phyloP scores from a whole-genome alignment of 37 sponge, comb jelly and placozoan species.

The Ephydatia muelleri region DNA sequence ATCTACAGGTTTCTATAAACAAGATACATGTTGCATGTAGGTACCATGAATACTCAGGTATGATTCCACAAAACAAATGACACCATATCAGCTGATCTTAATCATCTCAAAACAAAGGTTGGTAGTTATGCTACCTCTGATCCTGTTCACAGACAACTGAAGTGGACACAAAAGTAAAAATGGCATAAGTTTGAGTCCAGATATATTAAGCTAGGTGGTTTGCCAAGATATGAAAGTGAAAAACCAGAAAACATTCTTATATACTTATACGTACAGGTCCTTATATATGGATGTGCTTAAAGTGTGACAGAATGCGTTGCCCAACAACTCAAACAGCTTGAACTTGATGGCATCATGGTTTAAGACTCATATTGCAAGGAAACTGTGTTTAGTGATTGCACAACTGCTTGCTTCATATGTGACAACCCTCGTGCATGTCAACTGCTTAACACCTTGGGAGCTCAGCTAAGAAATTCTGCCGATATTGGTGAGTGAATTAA shows the following conservation, averaged over 20 bases:
- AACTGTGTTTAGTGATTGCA: constrained; percentile 11
- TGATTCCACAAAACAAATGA: too few species aligned
- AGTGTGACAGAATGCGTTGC: constrained; percentile 12
- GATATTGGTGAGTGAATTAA: constrained; percentile 30
- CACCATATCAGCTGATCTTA: too few species aligned
- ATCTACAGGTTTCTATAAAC: too few species aligned
- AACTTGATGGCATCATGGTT: background rate
- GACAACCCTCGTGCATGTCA: constrained; percentile 42
- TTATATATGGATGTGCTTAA: background rate
- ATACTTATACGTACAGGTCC: constrained; percentile 22
- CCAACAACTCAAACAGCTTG: constrained; percentile 8
- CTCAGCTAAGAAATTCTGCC: constrained; percentile 13
- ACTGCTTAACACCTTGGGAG: constrained; percentile 22
- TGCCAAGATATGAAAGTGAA: background rate
- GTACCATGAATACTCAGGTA: too few species aligned
- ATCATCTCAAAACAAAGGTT: too few species aligned
- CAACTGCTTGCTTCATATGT: constrained; percentile 9
- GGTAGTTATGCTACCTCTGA: background rate
- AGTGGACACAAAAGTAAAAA: constrained; percentile 44
- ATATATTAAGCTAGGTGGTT: constrained; percentile 18
- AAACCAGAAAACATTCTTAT: constrained; percentile 15
- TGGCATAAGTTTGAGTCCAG: constrained; percentile 40
- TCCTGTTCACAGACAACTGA: constrained; percentile 34
- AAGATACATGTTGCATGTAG: too few species aligned
- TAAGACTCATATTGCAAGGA: constrained; percentile 25